Evolutionary conservation across 2,888 invertebrate genomes (phyloP).

Genomic region (Leptodirus hochenwartii): DNA sequence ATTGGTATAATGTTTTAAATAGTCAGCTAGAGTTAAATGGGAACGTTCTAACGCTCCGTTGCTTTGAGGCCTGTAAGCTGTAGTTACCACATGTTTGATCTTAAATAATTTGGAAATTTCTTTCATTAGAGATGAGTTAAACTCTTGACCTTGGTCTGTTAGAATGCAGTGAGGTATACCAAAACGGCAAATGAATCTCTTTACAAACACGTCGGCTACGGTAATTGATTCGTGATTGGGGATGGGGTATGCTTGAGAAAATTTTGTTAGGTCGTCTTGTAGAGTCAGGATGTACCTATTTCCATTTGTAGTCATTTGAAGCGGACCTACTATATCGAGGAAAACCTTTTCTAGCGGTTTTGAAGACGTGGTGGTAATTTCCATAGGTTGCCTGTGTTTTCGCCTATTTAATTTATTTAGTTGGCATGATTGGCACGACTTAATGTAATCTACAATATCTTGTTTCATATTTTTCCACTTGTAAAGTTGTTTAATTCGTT

Average conservation of each 20-base stretch:
- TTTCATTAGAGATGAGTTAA: slow-evolving; percentile 5
- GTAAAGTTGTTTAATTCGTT: slow-evolving; percentile 11
- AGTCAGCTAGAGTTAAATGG: slow-evolving; percentile 7
- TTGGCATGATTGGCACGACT: slow-evolving; percentile 17
- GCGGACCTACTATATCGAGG: slow-evolving; percentile 20
- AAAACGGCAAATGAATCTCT: slow-evolving; percentile 6
- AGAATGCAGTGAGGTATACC: slow-evolving; percentile 7
- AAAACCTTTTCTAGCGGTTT: slow-evolving; percentile 15
- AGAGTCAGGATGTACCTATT: slow-evolving; percentile 21
- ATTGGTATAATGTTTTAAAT: slow-evolving; percentile 9
- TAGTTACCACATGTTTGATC: slow-evolving; percentile 9
- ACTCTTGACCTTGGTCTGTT: slow-evolving; percentile 9
- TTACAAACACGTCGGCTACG: slow-evolving; percentile 14
- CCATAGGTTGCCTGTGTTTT: slow-evolving; percentile 13
- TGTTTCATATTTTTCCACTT: slow-evolving; percentile 16
- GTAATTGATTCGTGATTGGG: slow-evolving; percentile 19
- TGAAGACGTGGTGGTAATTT: slow-evolving; percentile 10
- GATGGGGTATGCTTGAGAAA: slow-evolving; percentile 17
- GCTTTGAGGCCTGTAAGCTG: too few species aligned
- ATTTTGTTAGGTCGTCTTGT: slow-evolving; percentile 22
- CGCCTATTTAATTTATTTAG: slow-evolving; percentile 8
- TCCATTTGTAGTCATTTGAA: slow-evolving; percentile 16
- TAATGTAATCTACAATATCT: slow-evolving; percentile 16
- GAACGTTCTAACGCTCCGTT: slow-evolving; percentile 7
- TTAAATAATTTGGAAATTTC: slow-evolving; percentile 8